Base-by-base conservation (phyloP, 2,888 invertebrate genomes). In the Mamestra brassicae region DNA sequence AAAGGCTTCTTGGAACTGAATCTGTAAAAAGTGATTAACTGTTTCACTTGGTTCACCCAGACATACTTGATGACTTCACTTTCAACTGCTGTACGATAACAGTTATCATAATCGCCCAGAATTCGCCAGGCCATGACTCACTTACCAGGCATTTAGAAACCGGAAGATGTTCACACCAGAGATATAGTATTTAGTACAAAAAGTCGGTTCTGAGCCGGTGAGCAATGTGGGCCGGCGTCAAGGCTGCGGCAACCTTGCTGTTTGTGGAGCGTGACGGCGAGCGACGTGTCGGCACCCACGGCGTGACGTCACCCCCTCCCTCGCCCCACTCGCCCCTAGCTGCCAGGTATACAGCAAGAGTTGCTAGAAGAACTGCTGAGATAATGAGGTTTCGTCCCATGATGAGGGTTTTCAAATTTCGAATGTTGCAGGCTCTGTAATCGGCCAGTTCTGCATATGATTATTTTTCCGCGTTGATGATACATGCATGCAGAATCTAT, bases 191-290 rank as follows among this genome's bases (percentile, higher is more conserved):
- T 92, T 92, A 89, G 85, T 90, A 90, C 90, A 93, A 95, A 95
- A 94, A 92, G 89, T 91, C 88, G 90, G 95, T 95, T 95, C 93
- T 94, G 90, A 89, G 90, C 91, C 91, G 93, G 93, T 93, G 95
- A 92, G 95, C 95, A 95, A 95, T 94, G 95, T 95, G 94, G 95
- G 94, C 92, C 95, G 93, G 86, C 95, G 92, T 91, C 96, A 96
- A 96, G 96, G 96, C 94, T 96, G 94, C 93, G 89, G 90, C 92
- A 95, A 92, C 96, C 96, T 96, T 95, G 96, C 91, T 90, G 95
- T 96, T 96, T 96, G 96, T 96, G 96, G 96, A 96, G 96, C 96
- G 95, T 95, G 95, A 96, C 96, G 94, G 92, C 94, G 94, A 95
- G 95, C 95, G 95, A 95, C 96, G 96, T 96, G 96, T 94, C 90